phyloP scores from a whole-genome alignment of 1,140 invertebrate species.

The Coelopa frigida region DNA sequence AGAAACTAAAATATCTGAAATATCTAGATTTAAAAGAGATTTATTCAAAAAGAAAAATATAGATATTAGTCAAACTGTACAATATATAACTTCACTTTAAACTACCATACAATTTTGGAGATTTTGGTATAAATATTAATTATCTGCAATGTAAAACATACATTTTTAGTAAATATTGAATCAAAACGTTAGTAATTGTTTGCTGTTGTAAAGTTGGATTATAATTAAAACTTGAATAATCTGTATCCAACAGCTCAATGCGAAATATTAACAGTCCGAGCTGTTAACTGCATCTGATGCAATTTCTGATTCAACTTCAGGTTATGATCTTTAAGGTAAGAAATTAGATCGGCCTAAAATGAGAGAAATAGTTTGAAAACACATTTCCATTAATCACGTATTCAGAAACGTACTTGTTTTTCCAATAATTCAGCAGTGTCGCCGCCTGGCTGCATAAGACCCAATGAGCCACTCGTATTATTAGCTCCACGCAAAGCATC shows the following conservation, averaged over 20 bases:
- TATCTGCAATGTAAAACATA: background rate
- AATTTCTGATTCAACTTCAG: conserved; percentile 46
- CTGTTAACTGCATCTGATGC: conserved; percentile 42
- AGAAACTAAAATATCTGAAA: too few relatives aligned
- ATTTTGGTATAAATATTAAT: too few relatives aligned
- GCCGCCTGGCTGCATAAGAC: conserved; percentile 50
- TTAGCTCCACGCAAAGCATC: conserved; percentile 51
- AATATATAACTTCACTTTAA: too few relatives aligned
- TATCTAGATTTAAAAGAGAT: too few relatives aligned
- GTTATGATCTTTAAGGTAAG: conserved; percentile 48
- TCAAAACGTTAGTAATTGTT: too few relatives aligned
- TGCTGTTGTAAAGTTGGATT: too few relatives aligned
- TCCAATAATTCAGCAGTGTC: conserved; percentile 56
- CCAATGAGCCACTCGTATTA: conserved; percentile 50
- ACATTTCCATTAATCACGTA: background rate
- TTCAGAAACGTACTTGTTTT: conserved; percentile 49
- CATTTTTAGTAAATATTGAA: too few relatives aligned
- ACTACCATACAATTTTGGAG: too few relatives aligned
- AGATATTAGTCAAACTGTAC: too few relatives aligned
- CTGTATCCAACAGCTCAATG: too few relatives aligned
- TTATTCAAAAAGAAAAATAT: too few relatives aligned
- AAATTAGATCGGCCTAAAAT: conserved; percentile 46
- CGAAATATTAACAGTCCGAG: conserved; percentile 23
- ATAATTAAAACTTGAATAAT: too few relatives aligned
- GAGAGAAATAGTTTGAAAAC: conserved; percentile 1